phyloP scores from a whole-genome alignment of 2,888 invertebrate genomes.

The Drosophila borborema region DNA sequence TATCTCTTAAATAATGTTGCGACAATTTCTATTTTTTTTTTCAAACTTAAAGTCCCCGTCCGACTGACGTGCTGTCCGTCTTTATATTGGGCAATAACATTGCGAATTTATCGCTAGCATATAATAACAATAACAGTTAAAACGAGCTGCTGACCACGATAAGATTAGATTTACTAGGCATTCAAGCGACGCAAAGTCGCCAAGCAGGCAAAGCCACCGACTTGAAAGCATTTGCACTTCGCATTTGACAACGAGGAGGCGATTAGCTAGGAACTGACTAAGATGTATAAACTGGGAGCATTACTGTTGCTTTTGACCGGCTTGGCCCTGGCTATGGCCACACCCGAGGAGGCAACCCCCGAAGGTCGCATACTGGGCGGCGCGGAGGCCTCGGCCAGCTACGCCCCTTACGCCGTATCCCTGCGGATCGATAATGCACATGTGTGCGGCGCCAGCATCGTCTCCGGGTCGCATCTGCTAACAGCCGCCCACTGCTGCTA shows the following conservation, averaged over 20 bases:
- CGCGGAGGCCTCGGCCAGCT: slow-evolving; percentile 67
- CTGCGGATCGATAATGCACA: slow-evolving; percentile 77
- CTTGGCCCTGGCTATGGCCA: background rate
- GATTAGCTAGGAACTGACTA: background rate
- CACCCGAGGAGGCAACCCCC: background rate
- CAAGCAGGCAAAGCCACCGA: slow-evolving; percentile 4
- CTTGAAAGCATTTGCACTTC: slow-evolving; percentile 33
- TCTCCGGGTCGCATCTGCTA: slow-evolving; percentile 60
- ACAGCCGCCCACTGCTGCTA: slow-evolving; percentile 83
- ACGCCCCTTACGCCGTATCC: slow-evolving; percentile 83
- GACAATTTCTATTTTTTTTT: background rate
- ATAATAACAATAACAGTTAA: slow-evolving; percentile 31
- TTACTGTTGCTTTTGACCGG: slow-evolving; percentile 11
- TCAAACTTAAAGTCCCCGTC: background rate
- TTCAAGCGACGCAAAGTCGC: slow-evolving; percentile 37
- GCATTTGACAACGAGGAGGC: slow-evolving; percentile 36
- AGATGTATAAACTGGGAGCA: background rate
- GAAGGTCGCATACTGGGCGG: slow-evolving; percentile 80
- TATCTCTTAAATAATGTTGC: background rate
- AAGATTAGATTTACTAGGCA: slow-evolving; percentile 65
- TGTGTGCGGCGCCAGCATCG: slow-evolving; percentile 80
- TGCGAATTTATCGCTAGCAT: slow-evolving; percentile 40
- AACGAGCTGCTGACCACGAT: slow-evolving; percentile 50
- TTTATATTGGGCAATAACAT: slow-evolving; percentile 11
- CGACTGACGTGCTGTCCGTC: background rate